Base-by-base conservation (phyloP, 2,797 vertebrate species). In the Phrynocephalus vlangalii region DNA sequence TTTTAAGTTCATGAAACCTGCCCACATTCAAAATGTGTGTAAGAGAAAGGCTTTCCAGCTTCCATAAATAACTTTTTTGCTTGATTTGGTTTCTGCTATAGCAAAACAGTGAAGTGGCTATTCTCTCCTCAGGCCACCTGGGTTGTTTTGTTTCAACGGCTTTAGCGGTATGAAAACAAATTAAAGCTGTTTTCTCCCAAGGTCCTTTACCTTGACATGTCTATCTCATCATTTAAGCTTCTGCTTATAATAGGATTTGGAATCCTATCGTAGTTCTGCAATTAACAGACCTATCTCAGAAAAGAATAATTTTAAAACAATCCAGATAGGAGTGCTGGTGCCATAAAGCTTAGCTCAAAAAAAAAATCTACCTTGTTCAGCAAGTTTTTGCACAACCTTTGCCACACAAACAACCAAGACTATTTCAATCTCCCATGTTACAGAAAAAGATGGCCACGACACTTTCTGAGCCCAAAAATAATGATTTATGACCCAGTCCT, bases 131-230 rank as follows among this genome's bases (percentile, higher is more conserved):
- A 50, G 81, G 73, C 22, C 71, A 50, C 33, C 86, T 33, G 79
- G 2, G 8, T 91, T 73, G 60, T 70, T 87, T 50, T 88, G 83
- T 89, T 87, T 87, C 70, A 83, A 2, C 76, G 76, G 84, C 5
- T 24, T 86, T 84, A 88, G 86, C 56, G 85, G 67, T 0, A 1
- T 15, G 30, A 72, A 48, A 76, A 88, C 10, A 93, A 90, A 93
- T 85, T 75, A 90, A 87, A 91, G 67, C 1, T n/a, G 85, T 70
- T 88, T 63, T 56, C 92, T 86, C 77, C 73, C 67, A 87, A 82
- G 11, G 6, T 70, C 88, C 77, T 84, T 26, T 75, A 70, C 56
- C 82, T 75, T 88, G 60, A 83, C 52, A 83, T 48, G 44, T 72
- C 88, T 16, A 11, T 73, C 71, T 90, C 73, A 5, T 6, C 66